Conservation (phyloP, 2,888 invertebrate species). For the Dorcus parallelipipedus region DNA sequence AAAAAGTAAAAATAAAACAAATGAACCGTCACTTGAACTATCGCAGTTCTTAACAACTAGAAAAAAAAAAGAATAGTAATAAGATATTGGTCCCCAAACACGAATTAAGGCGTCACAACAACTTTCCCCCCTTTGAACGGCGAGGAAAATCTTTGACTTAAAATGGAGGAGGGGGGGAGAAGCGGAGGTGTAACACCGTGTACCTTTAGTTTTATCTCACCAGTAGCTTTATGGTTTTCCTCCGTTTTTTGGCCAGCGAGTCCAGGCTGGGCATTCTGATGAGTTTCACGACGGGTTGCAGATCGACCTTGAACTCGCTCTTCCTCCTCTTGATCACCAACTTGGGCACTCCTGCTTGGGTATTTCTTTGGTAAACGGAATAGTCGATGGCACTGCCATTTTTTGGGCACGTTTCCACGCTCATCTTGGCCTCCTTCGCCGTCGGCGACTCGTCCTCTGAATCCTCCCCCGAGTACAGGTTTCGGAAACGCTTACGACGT, state of each 20-base stretch:
- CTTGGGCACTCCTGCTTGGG: slow-evolving; percentile 21
- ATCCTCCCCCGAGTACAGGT: slow-evolving; percentile 25
- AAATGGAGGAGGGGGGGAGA: background rate
- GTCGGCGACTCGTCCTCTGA: slow-evolving; percentile 13
- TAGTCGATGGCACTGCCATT: slow-evolving; percentile 9
- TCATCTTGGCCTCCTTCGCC: background rate
- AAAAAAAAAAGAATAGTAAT: no score
- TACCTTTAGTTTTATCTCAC: background rate
- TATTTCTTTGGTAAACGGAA: slow-evolving; percentile 25
- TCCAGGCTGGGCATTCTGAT: slow-evolving; percentile 20
- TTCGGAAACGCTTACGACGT: slow-evolving; percentile 23
- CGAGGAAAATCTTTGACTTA: background rate
- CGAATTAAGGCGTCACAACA: no score
- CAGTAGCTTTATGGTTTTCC: background rate
- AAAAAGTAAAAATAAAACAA: no score
- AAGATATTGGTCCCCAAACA: no score
- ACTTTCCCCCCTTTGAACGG: no score
- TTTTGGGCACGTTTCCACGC: background rate
- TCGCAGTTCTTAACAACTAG: no score
- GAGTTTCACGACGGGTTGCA: slow-evolving; percentile 24
- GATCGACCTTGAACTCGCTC: slow-evolving; percentile 15
- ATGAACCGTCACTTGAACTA: no score
- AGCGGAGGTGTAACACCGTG: background rate
- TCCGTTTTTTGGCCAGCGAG: slow-evolving; percentile 17
- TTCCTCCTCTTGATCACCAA: slow-evolving; percentile 25